A percentile compares a stretch with the other conserved stretches of the same genome.
Evolutionary conservation across 1,140 invertebrate genomes (phyloP).

Genomic region (Chymomyza costata): DNA sequence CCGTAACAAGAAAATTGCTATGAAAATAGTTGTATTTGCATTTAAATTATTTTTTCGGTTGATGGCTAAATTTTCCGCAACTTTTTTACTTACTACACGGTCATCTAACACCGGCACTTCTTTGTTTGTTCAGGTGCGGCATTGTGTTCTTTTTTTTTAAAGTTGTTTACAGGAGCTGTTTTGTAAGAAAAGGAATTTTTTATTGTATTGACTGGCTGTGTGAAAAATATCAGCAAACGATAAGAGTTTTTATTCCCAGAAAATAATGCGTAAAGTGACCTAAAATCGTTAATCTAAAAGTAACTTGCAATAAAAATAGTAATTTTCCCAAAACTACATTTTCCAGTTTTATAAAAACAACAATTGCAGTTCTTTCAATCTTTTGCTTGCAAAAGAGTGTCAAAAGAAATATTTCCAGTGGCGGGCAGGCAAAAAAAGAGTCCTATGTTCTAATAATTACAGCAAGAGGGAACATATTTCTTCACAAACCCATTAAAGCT

Average conservation of each 20-base stretch:
- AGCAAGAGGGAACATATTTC: no score
- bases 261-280: slow-evolving; percentile 46
- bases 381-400: no score
- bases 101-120: no score
- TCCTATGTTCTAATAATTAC: no score
- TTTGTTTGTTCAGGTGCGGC: no score
- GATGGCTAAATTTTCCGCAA: neutral
- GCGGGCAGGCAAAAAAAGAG: no score
- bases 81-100: neutral
- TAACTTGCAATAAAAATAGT: no score
- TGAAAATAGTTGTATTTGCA: slow-evolving; percentile 64
- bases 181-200: slow-evolving; percentile 26
- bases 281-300: no score
- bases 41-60: slow-evolving; percentile 53
- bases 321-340: slow-evolving; percentile 25
- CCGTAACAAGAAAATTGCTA: slow-evolving; percentile 6
- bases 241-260: slow-evolving; percentile 33
- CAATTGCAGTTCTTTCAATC: neutral
- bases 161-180: slow-evolving; percentile 26
- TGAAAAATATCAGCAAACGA: slow-evolving; percentile 32
- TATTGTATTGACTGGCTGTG: no score
- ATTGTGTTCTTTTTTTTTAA: neutral
- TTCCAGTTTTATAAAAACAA: slow-evolving; percentile 31
- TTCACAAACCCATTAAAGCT: no score
- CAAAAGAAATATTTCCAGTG: no score